Evolutionary conservation across 1,140 invertebrate species (phyloP), one percentile per base, ranked within the genome.

Genomic region (Drosophila pseudoananassae): DNA sequence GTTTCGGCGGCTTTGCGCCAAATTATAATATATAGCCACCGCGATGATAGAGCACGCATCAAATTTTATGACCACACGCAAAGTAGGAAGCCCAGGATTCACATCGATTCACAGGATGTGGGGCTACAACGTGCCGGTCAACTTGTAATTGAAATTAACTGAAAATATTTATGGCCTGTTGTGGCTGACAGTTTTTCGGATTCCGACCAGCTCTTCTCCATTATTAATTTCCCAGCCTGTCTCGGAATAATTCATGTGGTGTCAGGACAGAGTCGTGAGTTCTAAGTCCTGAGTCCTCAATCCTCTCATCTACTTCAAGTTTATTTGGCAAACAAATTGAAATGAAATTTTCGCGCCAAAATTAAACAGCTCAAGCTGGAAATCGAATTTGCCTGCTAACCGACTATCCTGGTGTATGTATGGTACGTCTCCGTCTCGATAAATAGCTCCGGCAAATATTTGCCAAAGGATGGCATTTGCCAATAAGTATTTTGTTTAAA

Each of bases 401-500:
- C 58, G 43, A 31, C 14, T 33, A 43, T 57, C 56, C 49, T 45
- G 45, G 36, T 50, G 38, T 36, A 43, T 73, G 49, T 43, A 31
- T 10, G 45, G 40, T 27, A 33, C 68, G 61, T 61, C 53, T 75
- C 51, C 68, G 61, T 61, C 53, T 75, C 55, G 71, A 70, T 65
- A 65, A 82, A 65, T 64, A 71, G 78, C 70, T 33, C 23, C 10
- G 7, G 53, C 47, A 75, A 88, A 88, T 88, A 88, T 87, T 87
- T 87, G 76, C 75, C 75, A 79, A 87, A 79, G 83, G 83, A 78
- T 88, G 78, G 61, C 83, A 83, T 73, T 88, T 82, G 76, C 72
- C 84, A 73, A 83, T 78, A 83, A 87, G 83, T 82, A 83, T 71
- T 89, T 72, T 88, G 84, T 88, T 88, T 88, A 89, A 88, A 88